phyloP scores from a whole-genome alignment of 2,113 vertebrate species.

The Ploceus nigricollis region DNA sequence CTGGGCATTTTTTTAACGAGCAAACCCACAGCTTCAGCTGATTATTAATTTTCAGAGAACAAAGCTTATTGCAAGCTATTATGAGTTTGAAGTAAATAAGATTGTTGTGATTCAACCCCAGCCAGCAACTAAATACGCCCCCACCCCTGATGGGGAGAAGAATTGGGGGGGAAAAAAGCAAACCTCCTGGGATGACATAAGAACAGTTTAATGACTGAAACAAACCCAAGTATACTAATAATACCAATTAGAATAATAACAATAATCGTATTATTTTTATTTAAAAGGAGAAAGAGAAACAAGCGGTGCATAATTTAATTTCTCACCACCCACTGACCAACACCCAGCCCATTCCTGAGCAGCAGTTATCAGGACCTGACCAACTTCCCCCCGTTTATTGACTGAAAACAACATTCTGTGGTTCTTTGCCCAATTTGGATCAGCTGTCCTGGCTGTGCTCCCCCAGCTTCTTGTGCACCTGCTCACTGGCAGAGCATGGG shows the following conservation, averaged over 20 bases:
- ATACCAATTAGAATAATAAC: not conserved
- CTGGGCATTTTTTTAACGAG: not conserved
- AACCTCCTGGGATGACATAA: not conserved
- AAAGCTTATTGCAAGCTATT: not conserved
- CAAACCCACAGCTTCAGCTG: not conserved
- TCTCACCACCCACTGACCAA: not conserved
- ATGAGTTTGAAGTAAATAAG: not conserved
- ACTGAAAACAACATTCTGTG: not conserved
- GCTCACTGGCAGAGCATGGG: not conserved
- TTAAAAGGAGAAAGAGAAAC: not conserved
- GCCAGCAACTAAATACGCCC: not conserved
- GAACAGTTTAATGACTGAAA: not conserved
- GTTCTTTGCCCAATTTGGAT: not conserved
- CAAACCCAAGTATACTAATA: not conserved
- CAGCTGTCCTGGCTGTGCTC: not conserved
- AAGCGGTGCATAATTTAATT: not conserved
- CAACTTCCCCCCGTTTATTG: not conserved
- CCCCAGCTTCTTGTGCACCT: not conserved
- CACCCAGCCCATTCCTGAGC: not conserved
- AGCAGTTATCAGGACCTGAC: not conserved
- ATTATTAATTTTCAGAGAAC: not conserved
- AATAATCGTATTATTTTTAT: not conserved
- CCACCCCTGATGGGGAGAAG: accelerated
- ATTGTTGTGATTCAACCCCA: not conserved
- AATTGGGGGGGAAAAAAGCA: not conserved